Percentiles rank a stretch among this genome's conserved stretches.
Evolutionary conservation across 2,797 vertebrate species (phyloP).

Genomic region (Trachops cirrhosus): DNA sequence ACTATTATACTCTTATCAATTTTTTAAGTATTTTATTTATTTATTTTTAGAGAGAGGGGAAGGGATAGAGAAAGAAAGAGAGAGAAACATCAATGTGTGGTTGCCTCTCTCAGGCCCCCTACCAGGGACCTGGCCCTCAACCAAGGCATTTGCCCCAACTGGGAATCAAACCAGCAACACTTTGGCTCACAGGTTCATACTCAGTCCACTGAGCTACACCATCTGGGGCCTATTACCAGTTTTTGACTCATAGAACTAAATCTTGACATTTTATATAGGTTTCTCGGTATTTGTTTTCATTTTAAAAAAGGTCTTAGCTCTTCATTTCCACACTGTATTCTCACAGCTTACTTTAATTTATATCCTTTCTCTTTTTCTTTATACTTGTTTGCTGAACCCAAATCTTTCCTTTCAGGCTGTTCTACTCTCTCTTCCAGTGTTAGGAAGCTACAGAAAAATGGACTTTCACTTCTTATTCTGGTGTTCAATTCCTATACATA

Average conservation of each 20-base stretch:
- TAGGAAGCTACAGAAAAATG: background rate
- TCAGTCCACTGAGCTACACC: too few relatives aligned
- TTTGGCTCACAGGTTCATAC: too few relatives aligned
- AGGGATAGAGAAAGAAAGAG: too few relatives aligned
- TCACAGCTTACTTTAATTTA: background rate
- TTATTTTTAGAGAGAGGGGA: too few relatives aligned
- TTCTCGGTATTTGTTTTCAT: conserved; percentile 2
- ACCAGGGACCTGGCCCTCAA: too few relatives aligned
- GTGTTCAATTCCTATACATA: background rate
- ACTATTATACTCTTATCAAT: background rate
- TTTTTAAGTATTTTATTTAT: background rate
- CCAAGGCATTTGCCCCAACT: too few relatives aligned
- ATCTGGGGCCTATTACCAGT: background rate
- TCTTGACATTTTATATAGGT: background rate
- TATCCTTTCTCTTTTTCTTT: background rate
- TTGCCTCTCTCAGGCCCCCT: too few relatives aligned
- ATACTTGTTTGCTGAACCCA: background rate
- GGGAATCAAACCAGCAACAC: too few relatives aligned
- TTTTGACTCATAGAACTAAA: conserved; percentile 14
- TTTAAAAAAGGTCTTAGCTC: background rate
- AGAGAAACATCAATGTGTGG: too few relatives aligned
- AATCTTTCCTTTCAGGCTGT: background rate
- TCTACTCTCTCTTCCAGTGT: background rate
- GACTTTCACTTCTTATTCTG: background rate
- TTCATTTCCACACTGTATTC: background rate